phyloP scores from a whole-genome alignment of 2,113 vertebrate genomes.

The Grus americana region DNA sequence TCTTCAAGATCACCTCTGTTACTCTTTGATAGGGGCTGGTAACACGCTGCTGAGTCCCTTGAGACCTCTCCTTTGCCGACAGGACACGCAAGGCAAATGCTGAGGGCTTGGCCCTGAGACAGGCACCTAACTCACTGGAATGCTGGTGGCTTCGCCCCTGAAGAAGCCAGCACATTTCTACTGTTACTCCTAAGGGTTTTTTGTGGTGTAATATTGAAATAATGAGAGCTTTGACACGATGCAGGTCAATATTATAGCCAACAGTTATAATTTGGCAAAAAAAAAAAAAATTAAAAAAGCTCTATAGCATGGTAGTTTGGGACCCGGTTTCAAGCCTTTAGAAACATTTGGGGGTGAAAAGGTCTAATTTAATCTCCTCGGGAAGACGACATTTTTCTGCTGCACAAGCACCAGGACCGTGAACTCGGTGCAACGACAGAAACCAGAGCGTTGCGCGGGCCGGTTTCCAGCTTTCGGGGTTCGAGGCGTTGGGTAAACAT shows the following conservation, averaged over 20 bases:
- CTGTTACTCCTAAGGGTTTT: neutral
- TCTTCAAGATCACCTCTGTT: neutral
- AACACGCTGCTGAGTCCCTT: neutral
- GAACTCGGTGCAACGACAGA: rapidly evolving
- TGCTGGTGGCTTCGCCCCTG: neutral
- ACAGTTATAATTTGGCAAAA: neutral
- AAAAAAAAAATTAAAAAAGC: neutral
- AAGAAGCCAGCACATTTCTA: neutral
- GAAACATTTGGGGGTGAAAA: neutral
- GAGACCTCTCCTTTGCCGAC: neutral
- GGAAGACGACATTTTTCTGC: neutral
- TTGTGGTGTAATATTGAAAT: neutral
- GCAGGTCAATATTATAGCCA: neutral
- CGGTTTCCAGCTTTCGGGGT: neutral
- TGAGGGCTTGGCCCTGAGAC: neutral
- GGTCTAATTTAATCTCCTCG: neutral
- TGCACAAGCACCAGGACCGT: neutral
- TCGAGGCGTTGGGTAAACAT: neutral
- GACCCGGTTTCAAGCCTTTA: neutral
- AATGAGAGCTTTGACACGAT: neutral
- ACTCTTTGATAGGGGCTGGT: too few relatives aligned
- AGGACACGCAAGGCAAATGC: neutral
- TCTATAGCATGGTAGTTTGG: rapidly evolving
- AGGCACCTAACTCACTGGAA: neutral
- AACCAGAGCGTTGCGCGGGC: rapidly evolving